Percentiles rank a stretch among this genome's conserved stretches.
Conservation (phyloP, 1,140 invertebrate genomes). For the Euura saliciscinereae region DNA sequence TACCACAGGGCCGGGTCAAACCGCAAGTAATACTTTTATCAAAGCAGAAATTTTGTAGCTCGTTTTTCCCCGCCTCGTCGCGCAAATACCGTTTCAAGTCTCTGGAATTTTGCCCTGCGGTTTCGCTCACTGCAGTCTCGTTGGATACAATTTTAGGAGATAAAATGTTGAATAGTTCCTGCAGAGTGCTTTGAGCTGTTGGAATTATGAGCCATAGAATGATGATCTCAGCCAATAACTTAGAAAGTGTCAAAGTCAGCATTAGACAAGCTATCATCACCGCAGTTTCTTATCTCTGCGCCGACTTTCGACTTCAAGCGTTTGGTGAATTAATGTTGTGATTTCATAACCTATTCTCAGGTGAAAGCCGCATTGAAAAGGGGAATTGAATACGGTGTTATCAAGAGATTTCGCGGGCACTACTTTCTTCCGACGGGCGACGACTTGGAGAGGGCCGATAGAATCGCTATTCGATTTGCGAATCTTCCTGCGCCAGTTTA, state of each 20-base stretch:
- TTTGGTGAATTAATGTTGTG: neutral
- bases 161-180: too few relatives aligned
- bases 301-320: neutral
- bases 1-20: conserved; percentile 35
- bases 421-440: conserved; percentile 45
- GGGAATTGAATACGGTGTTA: conserved; percentile 45
- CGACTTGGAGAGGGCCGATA: conserved; percentile 39
- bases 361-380: conserved; percentile 38
- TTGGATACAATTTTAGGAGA: too few relatives aligned
- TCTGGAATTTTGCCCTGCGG: too few relatives aligned
- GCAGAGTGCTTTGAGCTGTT: too few relatives aligned
- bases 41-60: too few relatives aligned
- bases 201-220: too few relatives aligned
- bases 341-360: conserved; percentile 20
- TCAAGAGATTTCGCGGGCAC: conserved; percentile 40
- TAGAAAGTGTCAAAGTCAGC: too few relatives aligned
- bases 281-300: neutral
- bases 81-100: too few relatives aligned
- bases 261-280: too few relatives aligned
- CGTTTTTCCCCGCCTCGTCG: too few relatives aligned
- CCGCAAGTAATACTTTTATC: conserved; percentile 35
- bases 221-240: too few relatives aligned
- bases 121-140: too few relatives aligned
- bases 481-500: conserved; percentile 37
- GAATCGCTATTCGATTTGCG: conserved; percentile 41